Conservation (phyloP, 2,888 invertebrate genomes). For the Troilus luridus region DNA sequence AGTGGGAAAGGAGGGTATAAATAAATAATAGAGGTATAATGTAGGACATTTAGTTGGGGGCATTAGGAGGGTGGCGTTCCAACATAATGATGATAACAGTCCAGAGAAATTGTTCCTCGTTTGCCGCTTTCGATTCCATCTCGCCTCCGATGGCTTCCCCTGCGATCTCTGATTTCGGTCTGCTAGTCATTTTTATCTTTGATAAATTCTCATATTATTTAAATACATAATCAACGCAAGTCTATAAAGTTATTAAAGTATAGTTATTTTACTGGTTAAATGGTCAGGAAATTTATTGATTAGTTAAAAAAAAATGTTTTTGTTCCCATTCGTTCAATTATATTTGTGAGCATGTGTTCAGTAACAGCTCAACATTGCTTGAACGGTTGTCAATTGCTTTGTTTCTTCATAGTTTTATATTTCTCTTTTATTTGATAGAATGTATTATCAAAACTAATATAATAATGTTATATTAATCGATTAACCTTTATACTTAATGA, state of each 20-base stretch:
- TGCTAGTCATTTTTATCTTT: neutral
- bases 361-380: no score
- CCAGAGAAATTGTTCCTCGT: constrained; percentile 13
- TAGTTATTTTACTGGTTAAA: neutral
- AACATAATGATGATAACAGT: constrained; percentile 1
- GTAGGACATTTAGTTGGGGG: neutral
- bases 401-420: no score
- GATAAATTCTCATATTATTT: neutral
- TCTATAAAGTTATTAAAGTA: neutral
- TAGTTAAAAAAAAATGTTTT: no score
- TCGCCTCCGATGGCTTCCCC: neutral
- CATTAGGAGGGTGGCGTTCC: neutral
- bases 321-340: no score
- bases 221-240: neutral
- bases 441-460: no score
- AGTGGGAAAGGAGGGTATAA: neutral
- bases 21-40: neutral
- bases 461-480: no score
- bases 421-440: no score
- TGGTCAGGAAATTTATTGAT: no score
- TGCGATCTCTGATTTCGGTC: neutral
- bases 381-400: no score
- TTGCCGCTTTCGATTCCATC: constrained; percentile 11
- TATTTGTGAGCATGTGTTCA: no score
- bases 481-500: no score